Evolutionary conservation across 2,797 vertebrate species (phyloP).

Genomic region (Tapirus indicus): DNA sequence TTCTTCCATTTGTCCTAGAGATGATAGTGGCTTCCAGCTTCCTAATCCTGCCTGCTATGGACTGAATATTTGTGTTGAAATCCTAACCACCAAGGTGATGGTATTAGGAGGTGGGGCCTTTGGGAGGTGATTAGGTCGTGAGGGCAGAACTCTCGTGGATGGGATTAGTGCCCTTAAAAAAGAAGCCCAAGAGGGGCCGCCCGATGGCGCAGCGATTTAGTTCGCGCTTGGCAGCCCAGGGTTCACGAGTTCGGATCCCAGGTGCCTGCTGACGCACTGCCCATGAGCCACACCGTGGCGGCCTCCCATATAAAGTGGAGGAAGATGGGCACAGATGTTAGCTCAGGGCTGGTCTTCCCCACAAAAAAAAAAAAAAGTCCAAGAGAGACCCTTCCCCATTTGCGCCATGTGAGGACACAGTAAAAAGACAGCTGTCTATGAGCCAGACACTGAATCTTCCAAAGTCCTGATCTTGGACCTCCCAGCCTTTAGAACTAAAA

Average conservation of each 20-base stretch:
- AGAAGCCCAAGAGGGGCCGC: background rate
- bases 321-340: too few species aligned
- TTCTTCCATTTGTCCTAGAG: conserved; percentile 15
- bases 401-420: background rate
- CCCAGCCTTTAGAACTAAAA: background rate
- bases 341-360: too few species aligned
- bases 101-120: background rate
- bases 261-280: too few species aligned
- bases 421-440: background rate
- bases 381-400: background rate
- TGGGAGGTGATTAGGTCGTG: background rate
- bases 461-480: background rate
- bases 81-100: background rate
- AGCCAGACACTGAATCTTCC: background rate
- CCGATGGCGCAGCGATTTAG: too few species aligned
- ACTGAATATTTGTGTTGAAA: background rate
- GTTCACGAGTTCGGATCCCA: too few species aligned
- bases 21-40: background rate
- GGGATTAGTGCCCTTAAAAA: background rate
- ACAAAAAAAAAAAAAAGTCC: background rate
- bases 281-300: too few species aligned
- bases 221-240: too few species aligned
- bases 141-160: background rate
- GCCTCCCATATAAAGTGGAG: too few species aligned
- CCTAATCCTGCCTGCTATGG: background rate